Evolutionary conservation across 1,140 invertebrate species (phyloP).

Genomic region (Yoshiicerus persimilis): DNA sequence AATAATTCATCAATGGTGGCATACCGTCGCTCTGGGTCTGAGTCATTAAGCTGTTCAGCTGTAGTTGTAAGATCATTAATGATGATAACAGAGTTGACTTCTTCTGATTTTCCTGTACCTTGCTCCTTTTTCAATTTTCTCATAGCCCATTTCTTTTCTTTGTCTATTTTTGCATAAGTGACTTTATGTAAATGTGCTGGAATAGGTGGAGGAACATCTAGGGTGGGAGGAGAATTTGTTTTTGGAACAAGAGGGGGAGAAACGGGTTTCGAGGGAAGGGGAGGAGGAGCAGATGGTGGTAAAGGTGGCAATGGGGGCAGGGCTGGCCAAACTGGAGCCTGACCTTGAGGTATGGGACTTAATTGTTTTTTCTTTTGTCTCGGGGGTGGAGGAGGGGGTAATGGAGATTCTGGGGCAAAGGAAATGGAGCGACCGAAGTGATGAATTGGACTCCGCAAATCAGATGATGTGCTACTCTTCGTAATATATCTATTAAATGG

Average conservation of each 20-base stretch:
- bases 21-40: neutral
- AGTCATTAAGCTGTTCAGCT: neutral
- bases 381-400: conserved; percentile 39
- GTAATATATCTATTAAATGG: neutral
- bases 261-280: neutral
- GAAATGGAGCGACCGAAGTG: conserved; percentile 3
- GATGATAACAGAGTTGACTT: neutral
- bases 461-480: neutral
- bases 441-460: neutral
- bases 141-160: conserved; percentile 46
- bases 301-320: neutral
- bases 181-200: neutral
- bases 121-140: conserved; percentile 27
- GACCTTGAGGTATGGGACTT: conserved; percentile 13
- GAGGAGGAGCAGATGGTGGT: neutral
- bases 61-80: neutral
- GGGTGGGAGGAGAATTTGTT: neutral
- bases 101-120: neutral
- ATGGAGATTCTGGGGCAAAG: conserved; percentile 18
- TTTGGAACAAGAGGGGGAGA: conserved; percentile 37
- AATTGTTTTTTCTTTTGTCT: conserved; percentile 24
- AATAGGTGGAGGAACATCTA: neutral
- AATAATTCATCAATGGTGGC: neutral
- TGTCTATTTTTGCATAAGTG: conserved; percentile 43
- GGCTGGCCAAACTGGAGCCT: neutral